phyloP scores from a whole-genome alignment of 1,140 invertebrate genomes.

The Dermatophagoides farinae region DNA sequence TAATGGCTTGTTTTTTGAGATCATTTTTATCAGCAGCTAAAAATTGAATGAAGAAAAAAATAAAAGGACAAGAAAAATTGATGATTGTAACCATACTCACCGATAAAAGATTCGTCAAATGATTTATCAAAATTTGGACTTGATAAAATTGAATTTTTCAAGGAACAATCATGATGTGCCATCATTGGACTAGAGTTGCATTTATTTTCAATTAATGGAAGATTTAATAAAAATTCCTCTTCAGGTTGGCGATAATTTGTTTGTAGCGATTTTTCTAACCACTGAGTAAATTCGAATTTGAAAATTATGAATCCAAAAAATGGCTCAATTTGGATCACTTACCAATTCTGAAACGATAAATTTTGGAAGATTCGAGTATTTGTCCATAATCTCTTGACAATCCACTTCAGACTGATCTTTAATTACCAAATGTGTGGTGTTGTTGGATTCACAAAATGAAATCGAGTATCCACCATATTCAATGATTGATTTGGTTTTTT shows the following conservation, averaged over 20 bases:
- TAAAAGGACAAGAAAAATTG: neutral
- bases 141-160: neutral
- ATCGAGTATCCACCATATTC: slow-evolving; percentile 42
- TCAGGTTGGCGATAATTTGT: slow-evolving; percentile 79
- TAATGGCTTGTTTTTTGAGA: slow-evolving; percentile 38
- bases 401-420: slow-evolving; percentile 20
- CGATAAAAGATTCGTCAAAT: neutral
- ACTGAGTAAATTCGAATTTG: slow-evolving; percentile 24
- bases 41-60: neutral
- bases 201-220: slow-evolving; percentile 5
- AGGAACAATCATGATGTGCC: neutral
- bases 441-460: slow-evolving; percentile 46
- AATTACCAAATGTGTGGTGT: slow-evolving; percentile 69
- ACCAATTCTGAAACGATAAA: slow-evolving; percentile 7
- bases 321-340: neutral
- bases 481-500: slow-evolving; percentile 49
- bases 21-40: slow-evolving; percentile 17
- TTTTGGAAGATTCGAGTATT: neutral
- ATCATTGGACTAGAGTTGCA: neutral
- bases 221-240: slow-evolving; percentile 21
- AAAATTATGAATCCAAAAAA: neutral
- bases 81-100: neutral
- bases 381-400: slow-evolving; percentile 11
- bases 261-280: slow-evolving; percentile 94
- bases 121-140: slow-evolving; percentile 7